Percentiles rank a stretch among this genome's conserved stretches.
Evolutionary conservation across 2,888 invertebrate species (phyloP).

Genomic region (Acanthacorydalis orientalis): DNA sequence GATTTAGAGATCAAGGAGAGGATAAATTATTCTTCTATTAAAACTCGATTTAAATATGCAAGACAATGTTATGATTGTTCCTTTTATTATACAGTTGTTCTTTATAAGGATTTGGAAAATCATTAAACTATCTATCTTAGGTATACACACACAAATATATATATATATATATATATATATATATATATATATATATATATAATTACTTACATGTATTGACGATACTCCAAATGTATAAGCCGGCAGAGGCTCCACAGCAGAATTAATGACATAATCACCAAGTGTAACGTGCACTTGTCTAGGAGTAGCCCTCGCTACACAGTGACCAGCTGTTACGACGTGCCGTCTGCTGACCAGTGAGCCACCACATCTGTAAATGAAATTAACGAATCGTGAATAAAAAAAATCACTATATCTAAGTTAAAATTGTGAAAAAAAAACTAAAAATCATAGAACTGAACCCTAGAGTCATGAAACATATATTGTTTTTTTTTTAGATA

Average conservation of each 20-base stretch:
- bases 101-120: too few species aligned
- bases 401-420: conserved; percentile 2
- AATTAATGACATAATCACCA: conserved; percentile 88
- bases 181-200: too few species aligned
- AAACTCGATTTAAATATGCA: too few species aligned
- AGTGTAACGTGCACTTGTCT: conserved; percentile 82
- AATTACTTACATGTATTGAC: conserved; percentile 51
- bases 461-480: not conserved
- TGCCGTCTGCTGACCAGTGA: conserved; percentile 79
- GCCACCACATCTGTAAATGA: conserved; percentile 62
- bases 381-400: not conserved
- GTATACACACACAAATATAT: too few species aligned
- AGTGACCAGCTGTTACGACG: conserved; percentile 88
- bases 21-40: too few species aligned
- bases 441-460: not conserved
- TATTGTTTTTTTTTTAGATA: not conserved
- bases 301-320: conserved; percentile 80
- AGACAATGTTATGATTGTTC: too few species aligned
- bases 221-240: conserved; percentile 88
- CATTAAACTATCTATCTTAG: too few species aligned
- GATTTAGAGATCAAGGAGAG: too few species aligned
- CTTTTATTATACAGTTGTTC: too few species aligned
- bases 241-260: conserved; percentile 77
- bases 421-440: conserved; percentile 7
- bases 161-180: too few species aligned